phyloP scores from a whole-genome alignment of 2,113 vertebrate genomes.

The Phyllopteryx taeniolatus region DNA sequence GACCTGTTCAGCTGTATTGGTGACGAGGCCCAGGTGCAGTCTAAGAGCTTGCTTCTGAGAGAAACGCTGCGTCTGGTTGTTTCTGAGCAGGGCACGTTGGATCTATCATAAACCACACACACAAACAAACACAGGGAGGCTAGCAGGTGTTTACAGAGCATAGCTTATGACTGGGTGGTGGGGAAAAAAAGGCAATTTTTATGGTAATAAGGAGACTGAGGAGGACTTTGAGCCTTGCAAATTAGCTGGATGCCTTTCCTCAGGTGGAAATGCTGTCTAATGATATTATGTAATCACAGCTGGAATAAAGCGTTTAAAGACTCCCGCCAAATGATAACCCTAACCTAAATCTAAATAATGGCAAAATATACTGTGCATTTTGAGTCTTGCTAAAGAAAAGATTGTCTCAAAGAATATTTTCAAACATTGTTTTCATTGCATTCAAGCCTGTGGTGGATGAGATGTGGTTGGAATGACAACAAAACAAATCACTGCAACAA shows the following conservation, averaged over 20 bases:
- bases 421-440: not conserved
- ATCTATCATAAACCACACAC: slow-evolving; percentile 68
- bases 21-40: slow-evolving; percentile 85
- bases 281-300: slow-evolving; percentile 34
- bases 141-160: slow-evolving; percentile 58
- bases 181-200: slow-evolving; percentile 47
- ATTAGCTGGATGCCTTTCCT: slow-evolving; percentile 27
- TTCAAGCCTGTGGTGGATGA: not conserved
- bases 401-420: not conserved
- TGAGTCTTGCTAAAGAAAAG: not conserved
- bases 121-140: slow-evolving; percentile 28
- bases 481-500: not conserved
- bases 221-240: slow-evolving; percentile 41
- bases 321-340: slow-evolving; percentile 5
- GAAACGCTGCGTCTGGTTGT: slow-evolving; percentile 84
- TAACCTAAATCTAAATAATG: not conserved
- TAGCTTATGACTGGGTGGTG: slow-evolving; percentile 27
- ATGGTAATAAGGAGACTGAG: slow-evolving; percentile 54
- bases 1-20: slow-evolving; percentile 88
- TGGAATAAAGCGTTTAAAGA: slow-evolving; percentile 23
- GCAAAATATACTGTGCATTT: not conserved
- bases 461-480: not conserved
- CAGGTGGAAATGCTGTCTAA: slow-evolving; percentile 39
- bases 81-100: slow-evolving; percentile 84
- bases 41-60: slow-evolving; percentile 85